Evolutionary conservation across 2,888 invertebrate genomes (phyloP).

Genomic region (Meandrusa payeni): DNA sequence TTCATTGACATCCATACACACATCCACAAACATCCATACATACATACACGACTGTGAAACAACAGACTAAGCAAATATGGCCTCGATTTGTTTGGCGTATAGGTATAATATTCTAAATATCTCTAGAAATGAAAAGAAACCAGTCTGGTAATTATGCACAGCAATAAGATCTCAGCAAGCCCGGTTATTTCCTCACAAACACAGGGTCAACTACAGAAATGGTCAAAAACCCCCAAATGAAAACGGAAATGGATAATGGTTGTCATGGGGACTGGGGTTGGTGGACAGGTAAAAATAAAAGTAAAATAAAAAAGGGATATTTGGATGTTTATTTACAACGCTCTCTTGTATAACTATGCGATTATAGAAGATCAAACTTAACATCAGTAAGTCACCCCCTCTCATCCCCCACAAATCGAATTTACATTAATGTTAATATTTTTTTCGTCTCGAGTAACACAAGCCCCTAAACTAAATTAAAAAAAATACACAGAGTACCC

Average conservation of each 20-base stretch:
- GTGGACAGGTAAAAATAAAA: slow-evolving; percentile 60
- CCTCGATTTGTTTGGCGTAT: too few relatives aligned
- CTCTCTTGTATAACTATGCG: slow-evolving; percentile 73
- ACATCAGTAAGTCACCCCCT: slow-evolving; percentile 67
- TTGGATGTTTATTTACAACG: slow-evolving; percentile 78
- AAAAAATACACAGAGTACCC: slow-evolving; percentile 73
- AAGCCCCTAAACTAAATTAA: slow-evolving; percentile 64
- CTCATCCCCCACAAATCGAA: slow-evolving; percentile 66
- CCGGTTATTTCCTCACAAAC: slow-evolving; percentile 9
- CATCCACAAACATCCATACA: too few relatives aligned
- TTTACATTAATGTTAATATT: slow-evolving; percentile 68
- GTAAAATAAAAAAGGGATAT: slow-evolving; percentile 76
- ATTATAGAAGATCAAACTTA: slow-evolving; percentile 73
- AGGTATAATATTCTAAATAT: too few relatives aligned
- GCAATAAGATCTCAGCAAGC: not conserved
- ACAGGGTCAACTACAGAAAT: slow-evolving; percentile 11
- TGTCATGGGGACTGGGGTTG: slow-evolving; percentile 30
- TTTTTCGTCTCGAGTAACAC: slow-evolving; percentile 50
- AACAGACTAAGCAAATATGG: too few relatives aligned
- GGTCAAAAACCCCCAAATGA: not conserved
- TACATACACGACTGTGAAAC: too few relatives aligned
- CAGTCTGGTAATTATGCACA: not conserved
- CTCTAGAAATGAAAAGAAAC: not conserved
- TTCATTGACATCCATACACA: too few relatives aligned
- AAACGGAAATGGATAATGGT: too few relatives aligned